Base-by-base conservation (phyloP, 2,113 vertebrate species). In the Atractosteus spatula region DNA sequence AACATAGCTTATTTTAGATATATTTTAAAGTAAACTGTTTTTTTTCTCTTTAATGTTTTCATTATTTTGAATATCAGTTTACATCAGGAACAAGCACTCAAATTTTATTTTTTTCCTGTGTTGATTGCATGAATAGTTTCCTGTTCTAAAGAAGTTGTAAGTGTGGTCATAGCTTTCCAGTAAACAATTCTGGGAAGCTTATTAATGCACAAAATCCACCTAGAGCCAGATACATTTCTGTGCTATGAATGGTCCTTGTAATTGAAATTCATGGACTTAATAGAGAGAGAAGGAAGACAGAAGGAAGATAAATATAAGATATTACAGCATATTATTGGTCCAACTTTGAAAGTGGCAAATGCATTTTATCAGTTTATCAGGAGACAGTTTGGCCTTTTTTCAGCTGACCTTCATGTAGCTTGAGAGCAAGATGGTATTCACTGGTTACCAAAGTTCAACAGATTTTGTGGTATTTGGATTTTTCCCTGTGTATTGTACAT, bases 201-300 rank as follows among this genome's bases (percentile, higher is more conserved):
- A 51, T 51, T 51, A 51, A 51, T 5, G 47, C 5, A 51, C 10
- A 51, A 51, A 51, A 10, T 10, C 29, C 47, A 5, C 47, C 10
- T 10, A 44, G 29, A 44, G 81, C 74, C 76, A 78, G 76, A 72
- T 83, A 82, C n/a, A 41, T 71, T 12, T 29, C 68, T 63, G 51
- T 41, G 69, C 81, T 63, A 63, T 77, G 74, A 71, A 73, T 29
- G 29, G 29, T 14, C 69, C 66, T 73, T 55, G 70, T 79, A 88
- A 85, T 84, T 78, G 78, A 80, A 78, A 7, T 51, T 51, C 5
- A 51, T 51, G 5, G 77, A 79, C 79, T 77, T 80, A 80, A 84
- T 83, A 85, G 76, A 83, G 80, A 72, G 57, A 73, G 73, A 76
- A 80, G 72, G 73, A 67, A 63, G 75, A 83, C 80, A 73, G 73